Base-by-base conservation (phyloP, 2,113 vertebrate species). In the Nothocercus nigrocapillus region DNA sequence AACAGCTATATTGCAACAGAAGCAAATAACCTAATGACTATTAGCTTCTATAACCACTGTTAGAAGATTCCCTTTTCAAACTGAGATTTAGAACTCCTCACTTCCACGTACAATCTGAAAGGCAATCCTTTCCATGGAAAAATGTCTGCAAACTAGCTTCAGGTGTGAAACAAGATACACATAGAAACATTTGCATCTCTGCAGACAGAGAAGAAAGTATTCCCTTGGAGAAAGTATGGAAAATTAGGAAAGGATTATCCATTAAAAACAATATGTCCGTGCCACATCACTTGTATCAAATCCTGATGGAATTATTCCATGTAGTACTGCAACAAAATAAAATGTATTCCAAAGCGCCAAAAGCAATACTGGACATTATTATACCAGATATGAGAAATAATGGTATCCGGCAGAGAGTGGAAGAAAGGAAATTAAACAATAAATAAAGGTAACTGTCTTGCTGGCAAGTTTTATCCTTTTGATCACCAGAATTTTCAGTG, bases 391-490 rank as follows among this genome's bases (percentile, higher is more conserved):
- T 36, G 74, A 95, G 69, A 94, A 94, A 95, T 82, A 2, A 79
- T 40, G 11, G 53, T 68, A 91, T 64, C 91, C 89, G 64, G 93
- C 64, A 61, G 64, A 61, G 64, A 93, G 85, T 86, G 88, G 76
- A 95, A 96, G 93, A 96, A 93, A 91, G 96, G 95, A 97, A 97
- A 97, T 96, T 80, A 93, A 97, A 95, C 85, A 96, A 95, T 95
- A 95, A 96, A 93, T 93, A 96, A 96, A 94, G 56, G 85, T 73
- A 94, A 88, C 38, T 3, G 1, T 77, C 73, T 84, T 72, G 47
- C 85, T 94, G 96, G 94, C 85, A 88, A 81, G 42, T 73, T 94
- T 81, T 36, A 64, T 61, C 85, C 45, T 94, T 73, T 82, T 83
- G 72, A 83, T 92, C 66, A 88, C 49, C 63, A 96, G 76, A 84